Evolutionary conservation across 2,113 vertebrate species (phyloP).

Genomic region (Columba janthina): DNA sequence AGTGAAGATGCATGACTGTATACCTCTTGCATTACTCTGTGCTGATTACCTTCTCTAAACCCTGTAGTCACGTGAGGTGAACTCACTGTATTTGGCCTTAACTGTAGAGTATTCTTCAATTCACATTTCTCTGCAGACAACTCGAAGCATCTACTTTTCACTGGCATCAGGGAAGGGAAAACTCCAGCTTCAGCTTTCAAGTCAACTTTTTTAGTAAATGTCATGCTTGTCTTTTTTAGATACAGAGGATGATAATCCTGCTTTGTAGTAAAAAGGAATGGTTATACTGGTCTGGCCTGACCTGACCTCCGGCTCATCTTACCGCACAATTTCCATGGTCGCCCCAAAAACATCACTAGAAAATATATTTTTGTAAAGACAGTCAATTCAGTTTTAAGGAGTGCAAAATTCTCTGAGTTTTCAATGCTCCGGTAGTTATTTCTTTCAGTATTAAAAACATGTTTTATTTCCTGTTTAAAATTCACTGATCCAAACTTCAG

Average conservation of each 20-base stretch:
- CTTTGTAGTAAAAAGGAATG: neutral
- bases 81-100: neutral
- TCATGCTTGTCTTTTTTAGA: neutral
- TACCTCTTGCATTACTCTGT: neutral
- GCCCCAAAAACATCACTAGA: neutral
- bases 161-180: neutral
- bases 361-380: neutral
- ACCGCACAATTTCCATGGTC: neutral
- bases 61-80: neutral
- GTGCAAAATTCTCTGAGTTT: neutral
- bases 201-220: neutral
- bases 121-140: neutral
- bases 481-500: neutral
- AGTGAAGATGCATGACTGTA: neutral
- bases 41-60: neutral
- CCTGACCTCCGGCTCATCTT: neutral
- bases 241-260: neutral
- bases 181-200: neutral
- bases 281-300: neutral
- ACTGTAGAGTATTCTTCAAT: neutral
- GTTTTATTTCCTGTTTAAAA: constrained; percentile 11
- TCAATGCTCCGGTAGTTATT: neutral
- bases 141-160: neutral
- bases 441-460: neutral
- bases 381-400: neutral